Evolutionary conservation across 2,113 vertebrate genomes (phyloP), one percentile per base, ranked within the genome.

Genomic region (Phyllopteryx taeniolatus): DNA sequence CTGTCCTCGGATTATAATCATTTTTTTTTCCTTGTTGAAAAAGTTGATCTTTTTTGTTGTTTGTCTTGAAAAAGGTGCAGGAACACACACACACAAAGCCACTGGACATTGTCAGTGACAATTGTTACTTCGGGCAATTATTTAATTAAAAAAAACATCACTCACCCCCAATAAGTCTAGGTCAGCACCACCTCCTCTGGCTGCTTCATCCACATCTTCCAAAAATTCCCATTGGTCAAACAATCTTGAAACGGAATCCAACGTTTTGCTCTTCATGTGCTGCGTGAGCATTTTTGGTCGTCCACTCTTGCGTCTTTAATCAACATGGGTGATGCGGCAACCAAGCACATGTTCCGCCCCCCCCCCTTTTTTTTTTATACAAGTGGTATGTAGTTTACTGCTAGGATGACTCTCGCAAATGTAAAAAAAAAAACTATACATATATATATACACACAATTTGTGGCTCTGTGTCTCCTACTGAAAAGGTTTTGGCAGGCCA

Each of bases 401-500:
- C 85, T 88, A 88, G 83, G 85, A 86, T 91, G 80, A 76, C 86
- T 91, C 90, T 90, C 6, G 35, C 89, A 92, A 79, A 82, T 92
- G 91, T 96, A 86, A 96, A 93, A 95, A 57, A 71, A 61, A 63
- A 51, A 35, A n/a, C n/a, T 61, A n/a, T 13, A 54, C 2, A 51
- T 47, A 64, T 95, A 94, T 96, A 95, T 94, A 83, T 83, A 78
- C 75, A 91, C 86, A 93, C 92, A 87, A 93, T 89, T 88, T 92
- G 93, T 96, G 96, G 96, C 96, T 95, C 92, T 94, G 94, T 95
- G 94, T 95, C 93, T 94, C 93, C 92, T 84, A 93, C 92, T 90
- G 88, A 94, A 95, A 96, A 96, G 95, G 94, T 95, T 94, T 96
- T 97, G 97, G 96, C 95, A 95, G 96, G 97, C 97, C 97, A 96